These are phyloP conservation scores for Bacillus rossius DNA, from an alignment of 1,140 invertebrate species.

Conservation along the genomic window DNA sequence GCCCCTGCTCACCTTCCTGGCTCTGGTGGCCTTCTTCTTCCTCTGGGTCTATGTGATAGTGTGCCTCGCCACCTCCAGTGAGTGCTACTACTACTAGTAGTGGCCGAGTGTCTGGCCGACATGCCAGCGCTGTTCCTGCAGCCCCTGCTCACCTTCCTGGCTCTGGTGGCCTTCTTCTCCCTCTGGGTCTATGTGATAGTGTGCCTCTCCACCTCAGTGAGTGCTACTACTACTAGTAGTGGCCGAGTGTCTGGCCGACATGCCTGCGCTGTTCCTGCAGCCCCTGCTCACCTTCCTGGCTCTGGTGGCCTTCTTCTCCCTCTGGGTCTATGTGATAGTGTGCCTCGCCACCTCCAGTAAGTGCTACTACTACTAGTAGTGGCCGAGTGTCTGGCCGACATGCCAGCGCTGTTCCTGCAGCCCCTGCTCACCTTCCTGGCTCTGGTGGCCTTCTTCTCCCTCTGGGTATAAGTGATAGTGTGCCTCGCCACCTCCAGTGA, in stretches of 20 bases:
- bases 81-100: no score
- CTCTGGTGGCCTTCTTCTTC: conserved; percentile 69
- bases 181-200: conserved; percentile 81
- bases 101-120: no score
- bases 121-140: conserved; percentile 84
- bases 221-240: no score
- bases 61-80: conserved; percentile 63
- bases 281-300: conserved; percentile 80
- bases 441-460: conserved; percentile 71
- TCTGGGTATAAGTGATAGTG: conserved; percentile 77
- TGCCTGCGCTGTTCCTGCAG: conserved; percentile 83
- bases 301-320: conserved; percentile 71
- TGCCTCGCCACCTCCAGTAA: conserved; percentile 65
- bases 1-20: conserved; percentile 78
- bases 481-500: conserved; percentile 65
- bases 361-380: no score
- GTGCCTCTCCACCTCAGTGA: conserved; percentile 62
- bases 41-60: conserved; percentile 81
- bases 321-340: conserved; percentile 77
- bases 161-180: conserved; percentile 69
- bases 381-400: no score
- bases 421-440: conserved; percentile 80
- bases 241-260: no score
- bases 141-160: conserved; percentile 78
- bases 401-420: conserved; percentile 83